These are phyloP conservation scores for Ennomos fuscantarius DNA, from an alignment of 2,888 invertebrate species.

Conservation along the genomic window DNA sequence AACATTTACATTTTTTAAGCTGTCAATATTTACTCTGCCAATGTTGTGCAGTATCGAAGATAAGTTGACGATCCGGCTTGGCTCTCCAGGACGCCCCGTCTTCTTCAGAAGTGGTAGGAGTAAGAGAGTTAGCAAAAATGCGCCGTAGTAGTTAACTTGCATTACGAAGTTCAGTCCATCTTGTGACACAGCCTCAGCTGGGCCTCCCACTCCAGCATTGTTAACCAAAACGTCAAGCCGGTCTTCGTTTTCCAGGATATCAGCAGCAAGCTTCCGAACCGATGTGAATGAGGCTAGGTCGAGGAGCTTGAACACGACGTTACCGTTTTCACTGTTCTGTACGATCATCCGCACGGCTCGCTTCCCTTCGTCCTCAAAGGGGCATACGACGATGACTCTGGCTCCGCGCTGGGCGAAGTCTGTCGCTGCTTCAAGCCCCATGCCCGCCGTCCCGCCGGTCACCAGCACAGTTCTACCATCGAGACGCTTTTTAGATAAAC, in stretches of 20 bases:
- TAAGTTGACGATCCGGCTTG: constrained; percentile 90
- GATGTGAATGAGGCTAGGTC: constrained; percentile 90
- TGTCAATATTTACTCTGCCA: constrained; percentile 87
- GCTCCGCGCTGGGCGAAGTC: constrained; percentile 66
- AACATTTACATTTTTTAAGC: constrained; percentile 79
- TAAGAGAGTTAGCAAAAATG: constrained; percentile 94
- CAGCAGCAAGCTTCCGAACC: constrained; percentile 90
- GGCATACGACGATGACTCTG: constrained; percentile 64
- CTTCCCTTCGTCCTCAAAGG: constrained; percentile 58
- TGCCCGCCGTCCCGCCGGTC: constrained; percentile 67
- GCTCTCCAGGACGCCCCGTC: constrained; percentile 71
- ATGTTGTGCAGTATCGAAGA: constrained; percentile 89
- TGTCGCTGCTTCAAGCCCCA: constrained; percentile 62
- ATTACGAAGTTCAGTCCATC: constrained; percentile 94
- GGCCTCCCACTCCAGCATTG: constrained; percentile 91
- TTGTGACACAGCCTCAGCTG: constrained; percentile 75
- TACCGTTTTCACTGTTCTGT: constrained; percentile 85
- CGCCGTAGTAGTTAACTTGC: constrained; percentile 96
- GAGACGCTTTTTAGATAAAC: constrained; percentile 47
- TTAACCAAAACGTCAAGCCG: constrained; percentile 92
- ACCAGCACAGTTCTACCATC: constrained; percentile 56
- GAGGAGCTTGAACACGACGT: constrained; percentile 87
- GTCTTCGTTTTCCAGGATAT: constrained; percentile 87
- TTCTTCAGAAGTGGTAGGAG: constrained; percentile 91
- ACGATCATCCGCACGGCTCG: constrained; percentile 83